These are phyloP conservation scores for Malthinus flaveolus DNA, from an alignment of 2,888 invertebrate genomes.

Conservation along the genomic window DNA sequence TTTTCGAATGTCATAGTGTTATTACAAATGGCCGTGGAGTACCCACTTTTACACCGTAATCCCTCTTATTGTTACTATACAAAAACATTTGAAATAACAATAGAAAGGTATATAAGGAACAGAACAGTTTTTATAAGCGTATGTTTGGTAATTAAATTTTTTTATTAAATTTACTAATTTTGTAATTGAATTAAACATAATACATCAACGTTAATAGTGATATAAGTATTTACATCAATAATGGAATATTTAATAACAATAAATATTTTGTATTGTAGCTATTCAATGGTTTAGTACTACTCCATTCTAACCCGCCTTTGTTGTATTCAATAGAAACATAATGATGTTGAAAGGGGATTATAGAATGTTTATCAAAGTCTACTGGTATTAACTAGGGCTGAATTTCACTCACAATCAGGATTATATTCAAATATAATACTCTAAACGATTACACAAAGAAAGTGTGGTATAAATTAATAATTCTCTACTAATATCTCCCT, in stretches of 20 bases:
- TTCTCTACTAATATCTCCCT: background rate
- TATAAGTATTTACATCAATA: too few relatives aligned
- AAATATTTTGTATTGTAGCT: background rate
- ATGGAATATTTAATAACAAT: too few relatives aligned
- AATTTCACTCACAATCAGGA: conserved; percentile 23
- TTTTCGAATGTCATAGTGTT: conserved; percentile 1
- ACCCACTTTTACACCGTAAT: conserved; percentile 14
- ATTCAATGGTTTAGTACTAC: background rate
- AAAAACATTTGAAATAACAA: conserved; percentile 28
- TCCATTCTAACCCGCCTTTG: conserved; percentile 10
- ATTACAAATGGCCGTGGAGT: conserved; percentile 16
- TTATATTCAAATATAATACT: conserved; percentile 14
- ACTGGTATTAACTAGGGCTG: conserved; percentile 27
- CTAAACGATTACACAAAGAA: conserved; percentile 1
- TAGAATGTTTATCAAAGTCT: conserved; percentile 31
- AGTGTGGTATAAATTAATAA: conserved; percentile 1
- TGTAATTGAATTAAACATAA: too few relatives aligned
- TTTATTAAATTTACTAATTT: too few relatives aligned
- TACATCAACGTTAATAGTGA: too few relatives aligned
- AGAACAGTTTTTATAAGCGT: background rate
- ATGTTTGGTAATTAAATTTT: background rate
- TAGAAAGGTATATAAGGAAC: conserved; percentile 15
- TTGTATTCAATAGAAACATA: conserved; percentile 30
- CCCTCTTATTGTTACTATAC: conserved; percentile 20
- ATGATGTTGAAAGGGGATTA: conserved; percentile 34